Base-by-base conservation (phyloP, 1,140 invertebrate genomes). In the Dufourea novaeangliae region DNA sequence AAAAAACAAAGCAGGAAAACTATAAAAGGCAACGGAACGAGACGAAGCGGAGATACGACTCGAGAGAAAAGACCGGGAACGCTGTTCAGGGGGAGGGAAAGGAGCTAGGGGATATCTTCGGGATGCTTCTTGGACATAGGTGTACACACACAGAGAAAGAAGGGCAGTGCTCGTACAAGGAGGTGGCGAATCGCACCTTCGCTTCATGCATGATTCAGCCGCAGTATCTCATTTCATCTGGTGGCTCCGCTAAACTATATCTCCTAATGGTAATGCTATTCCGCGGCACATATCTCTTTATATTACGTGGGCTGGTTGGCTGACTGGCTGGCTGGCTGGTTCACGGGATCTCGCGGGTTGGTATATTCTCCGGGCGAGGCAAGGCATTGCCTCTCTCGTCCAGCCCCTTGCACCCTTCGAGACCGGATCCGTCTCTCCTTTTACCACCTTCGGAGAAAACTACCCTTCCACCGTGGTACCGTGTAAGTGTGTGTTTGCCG, bases 171-270 rank as follows among this genome's bases (percentile, higher is more conserved):
- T 62, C 37, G 75, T 63, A 67, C 25, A 62, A 81, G 57, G 78
- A 87, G 83, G 80, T 87, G 82, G 88, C 79, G 90, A 90, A 92
- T 92, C 90, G 88, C 86, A 88, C 88, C 87, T 91, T 90, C 70
- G 79, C 86, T 91, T 92, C 92, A 93, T 93, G 91, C 92, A 93
- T 93, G 92, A 93, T 93, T 93, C 91, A 93, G 89, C 77, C 88
- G 87, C 90, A 90, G 91, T 93, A 92, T 92, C 90, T 93, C 90
- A 92, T 93, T 92, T 92, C 91, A 92, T 92, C 88, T 87, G 87
- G 87, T 88, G 88, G 89, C 90, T 88, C 80, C 90, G 90, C 89
- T 92, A 91, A 92, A 92, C 92, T 90, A 89, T 92, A 92, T 91
- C 88, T 92, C 88, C 90, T 92, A 92, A 92, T 92, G 91, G 90